Conservation (phyloP, 2,113 vertebrate species). For the Hiodon tergisus region DNA sequence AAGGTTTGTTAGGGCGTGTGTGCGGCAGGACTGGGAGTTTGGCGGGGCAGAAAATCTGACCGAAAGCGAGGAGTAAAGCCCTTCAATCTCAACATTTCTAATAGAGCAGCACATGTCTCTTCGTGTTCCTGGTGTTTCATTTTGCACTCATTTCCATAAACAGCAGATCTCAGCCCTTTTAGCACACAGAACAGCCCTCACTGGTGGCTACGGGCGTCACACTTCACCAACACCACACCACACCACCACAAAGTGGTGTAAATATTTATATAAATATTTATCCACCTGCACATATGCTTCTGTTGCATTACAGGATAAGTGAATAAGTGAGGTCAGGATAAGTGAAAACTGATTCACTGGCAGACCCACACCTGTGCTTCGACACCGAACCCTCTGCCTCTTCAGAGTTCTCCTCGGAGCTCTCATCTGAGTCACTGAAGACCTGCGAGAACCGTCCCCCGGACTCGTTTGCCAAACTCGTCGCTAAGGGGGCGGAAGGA, state of each 20-base stretch:
- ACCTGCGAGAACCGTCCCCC: slow-evolving; percentile 18
- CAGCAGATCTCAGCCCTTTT: slow-evolving; percentile 1
- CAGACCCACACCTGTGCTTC: not conserved
- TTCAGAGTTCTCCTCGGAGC: slow-evolving; percentile 13
- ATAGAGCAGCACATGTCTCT: no score
- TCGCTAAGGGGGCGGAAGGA: not conserved
- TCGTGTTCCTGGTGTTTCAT: not conserved
- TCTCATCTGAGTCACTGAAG: slow-evolving; percentile 33
- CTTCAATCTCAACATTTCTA: no score
- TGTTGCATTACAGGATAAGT: not conserved
- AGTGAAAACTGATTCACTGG: no score
- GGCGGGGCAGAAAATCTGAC: no score
- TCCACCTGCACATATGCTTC: not conserved
- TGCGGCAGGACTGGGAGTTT: no score
- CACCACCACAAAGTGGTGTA: not conserved
- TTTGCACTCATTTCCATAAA: slow-evolving; percentile 12
- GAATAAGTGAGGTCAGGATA: not conserved
- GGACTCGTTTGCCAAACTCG: not conserved
- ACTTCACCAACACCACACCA: not conserved
- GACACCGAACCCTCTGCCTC: not conserved
- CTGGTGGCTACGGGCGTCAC: not conserved
- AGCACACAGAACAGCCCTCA: not conserved
- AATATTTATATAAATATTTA: not conserved
- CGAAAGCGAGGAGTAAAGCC: not conserved
- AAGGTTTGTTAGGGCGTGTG: no score